A percentile compares a stretch with the other conserved stretches of the same genome.
Conservation (phyloP, 2,888 invertebrate species). For the Cylloceria caligata region DNA sequence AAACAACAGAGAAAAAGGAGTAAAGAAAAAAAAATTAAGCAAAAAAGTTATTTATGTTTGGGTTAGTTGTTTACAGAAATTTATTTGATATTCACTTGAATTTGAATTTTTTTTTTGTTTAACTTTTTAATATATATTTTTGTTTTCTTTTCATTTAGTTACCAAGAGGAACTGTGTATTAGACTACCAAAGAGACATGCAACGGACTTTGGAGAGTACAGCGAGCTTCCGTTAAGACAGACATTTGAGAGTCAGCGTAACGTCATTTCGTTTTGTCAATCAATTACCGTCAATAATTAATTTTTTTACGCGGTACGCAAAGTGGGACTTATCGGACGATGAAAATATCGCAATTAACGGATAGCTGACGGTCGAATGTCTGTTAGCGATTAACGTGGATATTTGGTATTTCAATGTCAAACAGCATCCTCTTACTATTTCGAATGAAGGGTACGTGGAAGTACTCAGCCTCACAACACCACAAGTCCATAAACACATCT, state of each 20-base stretch:
- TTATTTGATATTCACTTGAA: constrained; percentile 29
- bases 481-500: constrained; percentile 70
- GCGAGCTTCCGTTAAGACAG: constrained; percentile 30
- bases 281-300: not conserved
- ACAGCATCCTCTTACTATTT: not conserved
- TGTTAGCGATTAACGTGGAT: constrained; percentile 8
- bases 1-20: constrained; percentile 38
- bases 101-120: constrained; percentile 35
- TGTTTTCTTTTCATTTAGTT: constrained; percentile 28
- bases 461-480: constrained; percentile 56
- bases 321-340: not conserved
- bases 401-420: not conserved
- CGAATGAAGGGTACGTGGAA: constrained; percentile 16
- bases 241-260: constrained; percentile 20
- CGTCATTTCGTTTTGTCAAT: not conserved
- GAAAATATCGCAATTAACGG: not conserved
- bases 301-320: not conserved
- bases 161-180: constrained; percentile 49
- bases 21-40: constrained; percentile 35
- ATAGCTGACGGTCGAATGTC: constrained; percentile 21
- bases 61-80: constrained; percentile 43
- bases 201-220: constrained; percentile 56
- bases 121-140: too few species aligned
- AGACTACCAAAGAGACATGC: constrained; percentile 55
- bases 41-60: constrained; percentile 40